Evolutionary conservation across 2,888 invertebrate genomes (phyloP), one percentile per base, ranked within the genome.

Genomic region (Dynastes tityus): DNA sequence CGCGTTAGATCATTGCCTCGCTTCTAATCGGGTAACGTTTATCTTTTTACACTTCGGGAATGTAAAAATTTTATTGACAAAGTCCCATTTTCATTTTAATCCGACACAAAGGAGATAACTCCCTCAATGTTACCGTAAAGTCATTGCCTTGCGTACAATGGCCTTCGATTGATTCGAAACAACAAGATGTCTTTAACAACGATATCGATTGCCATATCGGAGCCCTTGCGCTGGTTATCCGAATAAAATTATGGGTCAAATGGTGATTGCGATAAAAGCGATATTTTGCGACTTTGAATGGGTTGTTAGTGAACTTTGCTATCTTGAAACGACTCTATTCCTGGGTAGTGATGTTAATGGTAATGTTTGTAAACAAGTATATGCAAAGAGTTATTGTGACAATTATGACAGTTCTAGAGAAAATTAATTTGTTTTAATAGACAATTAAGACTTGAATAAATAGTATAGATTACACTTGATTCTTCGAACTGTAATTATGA

Each of bases 1-100:
- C 29, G 22, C n/a, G 51, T 68, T 68, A 68, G 68, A 68, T 68
- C 68, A 68, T 27, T 51, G 29, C 65, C 37, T 65, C 16, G 37
- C 16, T 45, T 65, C 37, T 45, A 65, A 49, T n/a, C 68, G 27
- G 49, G 16, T 49, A 11, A 6, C 22, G 13, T 27, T 68, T 51
- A 68, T 27, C 29, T 9, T 29, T 29, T 32, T 63, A 63, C 63
- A 29, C 63, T n/a, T 27, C 29, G 51, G 11, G 51, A 68, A 68
- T 68, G 68, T 49, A 68, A 27, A 68, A 68, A 68, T 8, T 27
- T 32, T 32, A 32, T 63, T 63, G 32, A 63, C 63, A 29, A 63
- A 32, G 63, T 29, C 27, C 55, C 55, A 29, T 63, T 63, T n/a
- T 27, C 63, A 32, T 32, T 32, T 63, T 63, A 63, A 63, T 63